Percentiles rank a stretch among this genome's conserved stretches.
phyloP scores from a whole-genome alignment of 2,797 vertebrate genomes.

The Sciurus carolinensis region DNA sequence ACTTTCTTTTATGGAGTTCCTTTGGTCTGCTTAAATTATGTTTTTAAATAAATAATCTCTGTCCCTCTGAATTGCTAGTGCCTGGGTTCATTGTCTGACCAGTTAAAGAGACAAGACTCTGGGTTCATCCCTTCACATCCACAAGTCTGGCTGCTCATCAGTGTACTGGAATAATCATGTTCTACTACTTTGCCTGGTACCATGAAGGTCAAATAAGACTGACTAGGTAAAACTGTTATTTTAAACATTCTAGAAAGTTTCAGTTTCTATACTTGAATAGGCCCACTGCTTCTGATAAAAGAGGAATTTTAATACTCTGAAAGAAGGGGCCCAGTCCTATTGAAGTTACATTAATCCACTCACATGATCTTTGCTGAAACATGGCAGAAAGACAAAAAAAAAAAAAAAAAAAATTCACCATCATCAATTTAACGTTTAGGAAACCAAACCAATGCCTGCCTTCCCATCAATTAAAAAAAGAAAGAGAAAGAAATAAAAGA shows the following conservation, averaged over 20 bases:
- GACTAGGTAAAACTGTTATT: not conserved
- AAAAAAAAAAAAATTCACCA: not conserved
- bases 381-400: not conserved
- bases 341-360: not conserved
- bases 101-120: not conserved
- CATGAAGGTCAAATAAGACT: not conserved
- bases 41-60: constrained; percentile 23
- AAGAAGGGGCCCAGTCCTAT: not conserved
- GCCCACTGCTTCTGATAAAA: not conserved
- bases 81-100: not conserved
- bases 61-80: not conserved
- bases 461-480: not conserved
- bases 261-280: not conserved
- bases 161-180: not conserved
- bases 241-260: constrained; percentile 57
- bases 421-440: not conserved
- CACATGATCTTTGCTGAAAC: not conserved
- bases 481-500: not conserved
- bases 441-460: not conserved
- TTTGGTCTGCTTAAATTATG: not conserved
- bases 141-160: not conserved
- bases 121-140: not conserved
- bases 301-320: not conserved
- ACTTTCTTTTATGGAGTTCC: constrained; percentile 1
- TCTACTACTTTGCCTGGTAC: not conserved